A percentile compares a stretch with the other conserved stretches of the same genome.
Conservation (phyloP, 2,797 vertebrate species). For the Prionace glauca region DNA sequence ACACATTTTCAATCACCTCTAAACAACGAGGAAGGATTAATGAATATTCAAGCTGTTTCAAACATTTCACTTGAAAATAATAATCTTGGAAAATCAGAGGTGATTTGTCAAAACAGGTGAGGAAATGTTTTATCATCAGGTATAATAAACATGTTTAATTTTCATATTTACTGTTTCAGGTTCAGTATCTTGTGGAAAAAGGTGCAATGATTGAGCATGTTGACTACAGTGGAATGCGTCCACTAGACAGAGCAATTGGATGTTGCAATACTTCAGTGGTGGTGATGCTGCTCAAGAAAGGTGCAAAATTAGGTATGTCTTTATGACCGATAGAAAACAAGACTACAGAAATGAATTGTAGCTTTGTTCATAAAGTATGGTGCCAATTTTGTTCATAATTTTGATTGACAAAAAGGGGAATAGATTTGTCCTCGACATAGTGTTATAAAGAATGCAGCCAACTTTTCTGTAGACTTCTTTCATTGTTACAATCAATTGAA, state of each 20-base stretch:
- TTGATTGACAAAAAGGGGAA: background rate
- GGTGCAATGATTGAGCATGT: conserved; percentile 93
- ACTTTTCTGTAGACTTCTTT: background rate
- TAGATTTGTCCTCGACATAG: background rate
- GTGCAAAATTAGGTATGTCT: conserved; percentile 83
- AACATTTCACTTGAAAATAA: background rate
- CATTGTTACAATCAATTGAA: background rate
- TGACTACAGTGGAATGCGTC: conserved; percentile 94
- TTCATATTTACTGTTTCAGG: conserved; percentile 55
- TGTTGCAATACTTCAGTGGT: conserved; percentile 91
- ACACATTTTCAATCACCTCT: background rate
- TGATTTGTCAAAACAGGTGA: background rate
- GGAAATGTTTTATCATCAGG: background rate
- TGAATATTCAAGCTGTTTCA: background rate
- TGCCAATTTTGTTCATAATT: background rate
- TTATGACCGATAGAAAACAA: background rate
- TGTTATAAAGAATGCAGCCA: background rate
- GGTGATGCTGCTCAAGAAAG: conserved; percentile 86
- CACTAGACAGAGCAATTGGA: conserved; percentile 92
- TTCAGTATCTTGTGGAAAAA: conserved; percentile 90
- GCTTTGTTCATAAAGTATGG: background rate
- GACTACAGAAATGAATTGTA: background rate
- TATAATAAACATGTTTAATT: background rate
- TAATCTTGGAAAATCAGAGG: background rate
- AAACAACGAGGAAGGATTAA: background rate